phyloP scores from a whole-genome alignment of 2,113 vertebrate genomes.

The Conger conger region DNA sequence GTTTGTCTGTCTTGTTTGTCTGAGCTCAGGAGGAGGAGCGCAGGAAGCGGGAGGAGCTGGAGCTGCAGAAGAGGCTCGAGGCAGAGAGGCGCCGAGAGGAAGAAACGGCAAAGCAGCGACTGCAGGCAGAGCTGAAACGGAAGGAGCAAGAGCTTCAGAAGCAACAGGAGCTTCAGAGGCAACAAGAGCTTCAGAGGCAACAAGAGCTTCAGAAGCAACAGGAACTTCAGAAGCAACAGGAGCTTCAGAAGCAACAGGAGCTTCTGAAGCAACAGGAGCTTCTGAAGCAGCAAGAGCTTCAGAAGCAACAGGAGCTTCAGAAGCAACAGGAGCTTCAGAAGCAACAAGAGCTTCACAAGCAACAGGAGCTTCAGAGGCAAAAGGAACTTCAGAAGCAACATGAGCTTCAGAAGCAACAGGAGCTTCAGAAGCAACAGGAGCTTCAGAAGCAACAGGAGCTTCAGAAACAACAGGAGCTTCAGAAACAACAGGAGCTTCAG shows the following conservation, averaged over 20 bases:
- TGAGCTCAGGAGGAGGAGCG: constrained; percentile 83
- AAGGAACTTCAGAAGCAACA: constrained; percentile 76
- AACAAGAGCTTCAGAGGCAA: constrained; percentile 80
- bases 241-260: constrained; percentile 78
- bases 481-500: constrained; percentile 78
- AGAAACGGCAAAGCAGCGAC: constrained; percentile 82
- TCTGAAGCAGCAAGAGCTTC: constrained; percentile 72
- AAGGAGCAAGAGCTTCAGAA: constrained; percentile 82
- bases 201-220: constrained; percentile 69
- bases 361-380: constrained; percentile 68
- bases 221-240: constrained; percentile 67
- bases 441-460: constrained; percentile 78
- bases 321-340: too few species aligned
- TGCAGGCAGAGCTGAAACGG: constrained; percentile 69
- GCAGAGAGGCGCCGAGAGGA: constrained; percentile 75
- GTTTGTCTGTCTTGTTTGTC: background rate
- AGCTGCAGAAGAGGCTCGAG: constrained; percentile 73
- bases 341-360: too few species aligned
- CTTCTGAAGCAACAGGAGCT: constrained; percentile 70
- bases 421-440: constrained; percentile 75
- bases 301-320: constrained; percentile 78
- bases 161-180: constrained; percentile 75
- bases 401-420: constrained; percentile 55
- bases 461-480: constrained; percentile 55
- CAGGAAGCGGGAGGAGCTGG: constrained; percentile 84